Conservation (phyloP, 1,140 invertebrate genomes). For the Saccostrea echinata region DNA sequence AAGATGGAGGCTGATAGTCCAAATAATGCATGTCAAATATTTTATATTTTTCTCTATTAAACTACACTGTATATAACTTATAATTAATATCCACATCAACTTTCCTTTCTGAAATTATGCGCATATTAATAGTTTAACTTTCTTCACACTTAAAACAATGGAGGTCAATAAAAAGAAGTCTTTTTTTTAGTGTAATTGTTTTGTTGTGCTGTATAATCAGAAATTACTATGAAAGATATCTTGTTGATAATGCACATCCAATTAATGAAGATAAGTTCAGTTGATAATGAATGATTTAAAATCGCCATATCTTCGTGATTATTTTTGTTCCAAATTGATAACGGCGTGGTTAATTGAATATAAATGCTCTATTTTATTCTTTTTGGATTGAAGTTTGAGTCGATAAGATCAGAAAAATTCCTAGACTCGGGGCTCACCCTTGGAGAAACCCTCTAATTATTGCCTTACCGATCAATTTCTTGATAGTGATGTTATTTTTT, state of each 20-base stretch:
- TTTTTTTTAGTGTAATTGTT: conserved; percentile 3
- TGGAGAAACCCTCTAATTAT: conserved; percentile 24
- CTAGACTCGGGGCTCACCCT: conserved; percentile 16
- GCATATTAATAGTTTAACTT: background rate
- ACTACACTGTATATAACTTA: too few relatives aligned
- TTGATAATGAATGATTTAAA: conserved; percentile 33
- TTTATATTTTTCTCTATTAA: too few relatives aligned
- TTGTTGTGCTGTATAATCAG: conserved; percentile 16
- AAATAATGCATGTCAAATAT: too few relatives aligned
- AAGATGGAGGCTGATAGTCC: too few relatives aligned
- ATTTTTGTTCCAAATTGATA: conserved; percentile 34
- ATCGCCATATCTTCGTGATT: conserved; percentile 32
- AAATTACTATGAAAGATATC: background rate
- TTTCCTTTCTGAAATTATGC: too few relatives aligned
- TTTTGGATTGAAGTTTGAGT: conserved; percentile 24
- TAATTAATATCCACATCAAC: too few relatives aligned
- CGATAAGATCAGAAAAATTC: conserved; percentile 31
- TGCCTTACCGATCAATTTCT: conserved; percentile 36
- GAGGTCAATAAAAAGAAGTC: background rate
- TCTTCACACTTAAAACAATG: background rate
- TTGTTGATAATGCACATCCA: conserved; percentile 22
- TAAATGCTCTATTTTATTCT: conserved; percentile 42
- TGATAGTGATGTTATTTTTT: conserved; percentile 40
- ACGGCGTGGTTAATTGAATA: conserved; percentile 16
- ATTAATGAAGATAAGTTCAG: conserved; percentile 39